Evolutionary conservation across 2,888 invertebrate species (phyloP).

Genomic region (Vanessa cardui): DNA sequence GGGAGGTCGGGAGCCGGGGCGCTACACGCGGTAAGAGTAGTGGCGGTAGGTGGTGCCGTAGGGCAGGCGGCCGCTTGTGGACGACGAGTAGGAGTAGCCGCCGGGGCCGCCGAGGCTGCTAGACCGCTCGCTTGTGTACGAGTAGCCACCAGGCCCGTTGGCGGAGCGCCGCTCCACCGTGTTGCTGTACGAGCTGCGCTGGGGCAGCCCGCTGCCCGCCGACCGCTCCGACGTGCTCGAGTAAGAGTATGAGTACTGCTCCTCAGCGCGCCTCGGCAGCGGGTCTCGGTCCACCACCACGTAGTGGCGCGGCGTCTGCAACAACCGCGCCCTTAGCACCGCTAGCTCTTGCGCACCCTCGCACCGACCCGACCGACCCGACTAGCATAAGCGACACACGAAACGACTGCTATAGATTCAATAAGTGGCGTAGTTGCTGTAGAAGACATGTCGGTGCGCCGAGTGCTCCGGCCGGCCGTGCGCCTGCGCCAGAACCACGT

Average conservation of each 20-base stretch:
- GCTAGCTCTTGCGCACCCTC: conserved; percentile 52
- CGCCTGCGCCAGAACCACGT: conserved; percentile 84
- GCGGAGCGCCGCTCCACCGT: conserved; percentile 87
- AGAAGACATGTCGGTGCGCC: conserved; percentile 78
- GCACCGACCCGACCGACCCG: conserved; percentile 56
- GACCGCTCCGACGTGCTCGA: conserved; percentile 84
- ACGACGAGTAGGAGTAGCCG: conserved; percentile 92
- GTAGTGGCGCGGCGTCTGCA: conserved; percentile 94
- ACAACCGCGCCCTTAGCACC: conserved; percentile 75
- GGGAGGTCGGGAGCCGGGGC: conserved; percentile 57
- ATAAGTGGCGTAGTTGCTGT: conserved; percentile 80
- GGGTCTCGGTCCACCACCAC: conserved; percentile 92
- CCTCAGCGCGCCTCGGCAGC: conserved; percentile 86
- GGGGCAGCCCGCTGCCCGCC: conserved; percentile 78
- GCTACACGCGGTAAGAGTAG: conserved; percentile 93
- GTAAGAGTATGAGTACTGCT: conserved; percentile 94
- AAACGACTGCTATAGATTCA: conserved; percentile 56
- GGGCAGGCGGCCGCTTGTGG: conserved; percentile 90
- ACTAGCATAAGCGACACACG: conserved; percentile 79
- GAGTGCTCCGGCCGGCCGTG: conserved; percentile 81
- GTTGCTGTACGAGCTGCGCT: conserved; percentile 85
- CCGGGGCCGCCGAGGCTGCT: conserved; percentile 90
- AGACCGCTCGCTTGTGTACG: conserved; percentile 88
- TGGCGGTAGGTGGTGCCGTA: conserved; percentile 92
- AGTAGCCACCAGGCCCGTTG: conserved; percentile 89